These are phyloP conservation scores for Nephrotoma flavescens DNA, from an alignment of 2,888 invertebrate genomes.

Conservation along the genomic window DNA sequence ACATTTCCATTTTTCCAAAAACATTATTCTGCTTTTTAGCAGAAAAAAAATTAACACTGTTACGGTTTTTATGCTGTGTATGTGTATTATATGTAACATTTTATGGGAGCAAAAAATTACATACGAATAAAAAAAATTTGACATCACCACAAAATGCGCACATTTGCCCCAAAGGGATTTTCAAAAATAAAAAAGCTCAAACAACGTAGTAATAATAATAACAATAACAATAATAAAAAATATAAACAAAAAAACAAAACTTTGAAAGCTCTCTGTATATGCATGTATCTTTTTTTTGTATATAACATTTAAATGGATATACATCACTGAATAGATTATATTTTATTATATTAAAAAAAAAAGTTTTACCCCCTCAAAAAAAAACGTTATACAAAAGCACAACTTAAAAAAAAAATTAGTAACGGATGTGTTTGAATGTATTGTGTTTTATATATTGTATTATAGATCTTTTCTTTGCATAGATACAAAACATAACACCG, in stretches of 20 bases:
- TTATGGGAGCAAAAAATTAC: not conserved
- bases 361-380: not conserved
- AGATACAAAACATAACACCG: not conserved
- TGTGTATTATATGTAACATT: not conserved
- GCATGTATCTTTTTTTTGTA: not conserved
- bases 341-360: not conserved
- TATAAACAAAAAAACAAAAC: not conserved
- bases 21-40: not conserved
- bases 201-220: not conserved
- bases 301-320: not conserved
- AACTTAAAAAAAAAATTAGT: not conserved
- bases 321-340: not conserved
- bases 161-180: not conserved
- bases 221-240: not conserved
- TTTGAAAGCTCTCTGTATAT: not conserved
- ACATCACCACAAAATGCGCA: not conserved
- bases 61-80: not conserved
- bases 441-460: not conserved
- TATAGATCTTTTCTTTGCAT: not conserved
- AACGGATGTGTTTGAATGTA: not conserved
- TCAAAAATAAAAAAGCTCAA: not conserved
- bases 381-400: not conserved
- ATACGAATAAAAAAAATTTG: not conserved
- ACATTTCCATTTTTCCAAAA: not conserved
- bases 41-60: not conserved